A percentile compares a stretch with the other conserved stretches of the same genome.
Evolutionary conservation across 2,797 vertebrate species (phyloP).

Genomic region (Catharus ustulatus): DNA sequence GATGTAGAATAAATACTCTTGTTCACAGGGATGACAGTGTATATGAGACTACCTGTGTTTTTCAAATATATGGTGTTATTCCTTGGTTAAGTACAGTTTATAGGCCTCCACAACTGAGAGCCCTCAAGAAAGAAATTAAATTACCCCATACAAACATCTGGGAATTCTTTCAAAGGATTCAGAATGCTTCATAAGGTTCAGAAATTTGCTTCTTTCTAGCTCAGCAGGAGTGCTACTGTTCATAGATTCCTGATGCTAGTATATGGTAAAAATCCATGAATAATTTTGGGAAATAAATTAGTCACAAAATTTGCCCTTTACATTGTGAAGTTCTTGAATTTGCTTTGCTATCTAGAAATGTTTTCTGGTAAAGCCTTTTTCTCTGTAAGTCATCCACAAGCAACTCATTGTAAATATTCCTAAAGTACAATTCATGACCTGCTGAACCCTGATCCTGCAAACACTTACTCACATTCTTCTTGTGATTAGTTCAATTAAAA

Average conservation of each 20-base stretch:
- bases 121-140: background rate
- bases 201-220: conserved; percentile 5
- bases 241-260: background rate
- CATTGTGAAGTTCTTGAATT: background rate
- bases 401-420: conserved; percentile 8
- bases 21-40: background rate
- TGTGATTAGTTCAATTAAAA: conserved; percentile 39
- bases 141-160: background rate
- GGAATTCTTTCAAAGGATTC: conserved; percentile 26
- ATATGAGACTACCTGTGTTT: background rate
- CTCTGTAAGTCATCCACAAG: background rate
- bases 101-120: background rate
- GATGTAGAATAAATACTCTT: background rate
- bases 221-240: conserved; percentile 28
- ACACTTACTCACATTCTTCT: conserved; percentile 31
- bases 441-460: conserved; percentile 20
- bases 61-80: background rate
- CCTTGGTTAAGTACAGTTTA: background rate
- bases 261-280: background rate
- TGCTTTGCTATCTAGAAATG: conserved; percentile 1
- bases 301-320: background rate
- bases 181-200: conserved; percentile 2
- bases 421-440: conserved; percentile 13
- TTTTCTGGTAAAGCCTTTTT: background rate
- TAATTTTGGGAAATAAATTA: background rate